Base-by-base conservation (phyloP, 2,888 invertebrate species). In the Aspidiotus destructor region DNA sequence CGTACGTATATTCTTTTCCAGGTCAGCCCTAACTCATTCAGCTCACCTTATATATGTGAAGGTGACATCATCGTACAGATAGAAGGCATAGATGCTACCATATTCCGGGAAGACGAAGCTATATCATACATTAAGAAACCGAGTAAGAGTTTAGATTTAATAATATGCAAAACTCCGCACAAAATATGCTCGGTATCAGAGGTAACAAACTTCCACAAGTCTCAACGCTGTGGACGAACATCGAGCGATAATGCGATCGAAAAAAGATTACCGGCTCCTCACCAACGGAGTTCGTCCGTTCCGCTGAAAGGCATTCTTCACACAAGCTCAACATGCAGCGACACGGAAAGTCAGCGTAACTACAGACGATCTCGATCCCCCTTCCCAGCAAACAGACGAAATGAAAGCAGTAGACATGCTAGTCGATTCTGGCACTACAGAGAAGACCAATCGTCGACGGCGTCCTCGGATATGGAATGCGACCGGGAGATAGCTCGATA, bases 31-130 rank as follows among this genome's bases (percentile, higher is more conserved):
- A 65, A 65, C 54, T 55, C 68, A 17, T 61, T 68, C 68, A 53
- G 68, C 28, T 68, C 68, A 62, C 68, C 61, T 13, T 68, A 68
- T 42, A 40, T 68, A 41, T 68, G 61, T 6, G 40, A 41, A 41
- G 68, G 61, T 15, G 68, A 68, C 40, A 28, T 17, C 17, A 68
- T 68, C 16, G 41, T 68, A 8, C 54, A 16, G 15, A 68, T 68
- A 48, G 62, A 68, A 28, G 68, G 68, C 28, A 55, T 68, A 15
- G 68, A 68, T 28, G 68, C 61, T 10, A 17, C 48, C 6, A n/a
- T 55, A 15, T 42, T 68, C 7, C 17, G 54, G 1, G 55, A 62
- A 41, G 13, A 61, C 2, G 68, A 68, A 61, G 68, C 68, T 8
- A 15, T 55, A 10, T 7, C 41, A 16, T 61, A 61, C 55, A 42